A percentile compares a stretch with the other conserved stretches of the same genome.
Evolutionary conservation across 1,140 invertebrate species (phyloP).

Genomic region (Leptopilina clavipes): DNA sequence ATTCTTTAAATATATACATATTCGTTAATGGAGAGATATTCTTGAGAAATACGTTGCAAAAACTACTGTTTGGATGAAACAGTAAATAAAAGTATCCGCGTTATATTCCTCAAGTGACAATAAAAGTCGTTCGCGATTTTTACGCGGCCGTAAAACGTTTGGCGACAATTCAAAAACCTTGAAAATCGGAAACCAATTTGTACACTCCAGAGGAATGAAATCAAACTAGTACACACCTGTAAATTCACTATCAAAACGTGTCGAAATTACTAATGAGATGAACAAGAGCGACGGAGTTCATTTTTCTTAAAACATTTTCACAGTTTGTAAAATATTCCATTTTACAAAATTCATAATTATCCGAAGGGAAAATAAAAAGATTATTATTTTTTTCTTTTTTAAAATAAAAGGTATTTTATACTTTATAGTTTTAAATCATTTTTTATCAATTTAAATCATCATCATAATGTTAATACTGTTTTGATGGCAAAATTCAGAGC

Average conservation of each 20-base stretch:
- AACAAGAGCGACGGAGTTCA: background rate
- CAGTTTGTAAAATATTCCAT: too few species aligned
- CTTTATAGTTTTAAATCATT: too few species aligned
- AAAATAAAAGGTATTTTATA: too few species aligned
- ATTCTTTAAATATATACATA: background rate
- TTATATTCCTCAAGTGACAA: slow-evolving; percentile 31
- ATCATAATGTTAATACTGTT: too few species aligned
- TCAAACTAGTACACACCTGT: background rate
- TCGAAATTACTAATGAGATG: slow-evolving; percentile 1
- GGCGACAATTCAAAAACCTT: slow-evolving; percentile 18
- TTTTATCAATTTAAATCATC: too few species aligned
- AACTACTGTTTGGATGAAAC: background rate
- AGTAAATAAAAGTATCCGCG: slow-evolving; percentile 7
- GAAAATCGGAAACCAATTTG: slow-evolving; percentile 25
- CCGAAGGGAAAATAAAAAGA: too few species aligned
- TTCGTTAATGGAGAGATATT: background rate
- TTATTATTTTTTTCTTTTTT: too few species aligned
- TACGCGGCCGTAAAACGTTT: slow-evolving; percentile 35
- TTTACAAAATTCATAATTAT: too few species aligned
- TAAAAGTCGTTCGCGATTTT: slow-evolving; percentile 41
- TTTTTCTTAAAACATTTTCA: too few species aligned
- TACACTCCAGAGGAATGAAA: background rate
- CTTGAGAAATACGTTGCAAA: background rate
- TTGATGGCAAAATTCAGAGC: background rate
- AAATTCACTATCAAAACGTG: slow-evolving; percentile 17